Percentiles rank a stretch among this genome's conserved stretches.
Conservation (phyloP, 2,113 vertebrate species). For the Microcebus lehilahytsara region DNA sequence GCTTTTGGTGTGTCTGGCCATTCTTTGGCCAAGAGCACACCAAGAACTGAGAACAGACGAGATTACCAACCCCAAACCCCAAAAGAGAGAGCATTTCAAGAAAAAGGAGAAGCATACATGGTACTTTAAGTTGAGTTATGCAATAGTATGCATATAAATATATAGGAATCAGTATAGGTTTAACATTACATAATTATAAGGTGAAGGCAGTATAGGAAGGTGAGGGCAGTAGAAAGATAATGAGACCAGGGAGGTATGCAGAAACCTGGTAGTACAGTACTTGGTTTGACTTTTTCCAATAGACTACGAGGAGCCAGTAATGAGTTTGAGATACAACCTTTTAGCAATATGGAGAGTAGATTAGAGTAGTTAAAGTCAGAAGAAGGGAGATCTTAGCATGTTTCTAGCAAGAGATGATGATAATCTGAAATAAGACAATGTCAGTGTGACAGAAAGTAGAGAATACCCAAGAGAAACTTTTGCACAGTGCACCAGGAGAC, state of each 20-base stretch:
- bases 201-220: not conserved
- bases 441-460: not conserved
- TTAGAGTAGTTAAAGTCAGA: not conserved
- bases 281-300: not conserved
- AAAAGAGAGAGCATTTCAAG: not conserved
- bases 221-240: not conserved
- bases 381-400: not conserved
- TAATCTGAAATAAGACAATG: not conserved
- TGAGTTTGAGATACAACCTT: not conserved
- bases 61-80: no score
- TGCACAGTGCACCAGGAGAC: not conserved
- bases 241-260: not conserved
- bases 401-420: not conserved
- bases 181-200: not conserved
- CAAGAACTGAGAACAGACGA: no score
- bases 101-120: not conserved
- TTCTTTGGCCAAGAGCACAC: no score
- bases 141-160: not conserved
- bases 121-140: not conserved
- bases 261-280: not conserved
- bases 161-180: not conserved
- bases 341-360: not conserved
- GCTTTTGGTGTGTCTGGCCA: no score
- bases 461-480: not conserved
- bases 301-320: not conserved